Conservation (phyloP, 2,888 invertebrate genomes). For the Tricholauxania praeusta region DNA sequence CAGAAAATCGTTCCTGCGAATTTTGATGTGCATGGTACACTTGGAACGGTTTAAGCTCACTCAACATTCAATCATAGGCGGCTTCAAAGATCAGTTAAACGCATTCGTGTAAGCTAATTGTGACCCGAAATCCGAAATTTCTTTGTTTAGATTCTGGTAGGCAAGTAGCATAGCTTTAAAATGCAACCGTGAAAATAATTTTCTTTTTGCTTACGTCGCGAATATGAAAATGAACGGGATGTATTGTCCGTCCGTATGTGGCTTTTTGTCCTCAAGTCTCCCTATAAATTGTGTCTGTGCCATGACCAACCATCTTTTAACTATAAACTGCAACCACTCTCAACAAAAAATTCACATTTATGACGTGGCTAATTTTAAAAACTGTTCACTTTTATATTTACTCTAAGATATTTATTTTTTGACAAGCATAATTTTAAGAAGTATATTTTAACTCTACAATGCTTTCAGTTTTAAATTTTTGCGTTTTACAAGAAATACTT, state of each 20-base stretch:
- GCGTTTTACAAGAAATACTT: constrained; percentile 18
- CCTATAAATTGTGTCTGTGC: not conserved
- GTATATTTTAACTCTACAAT: not conserved
- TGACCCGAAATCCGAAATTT: no score
- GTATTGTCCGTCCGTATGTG: constrained; percentile 16
- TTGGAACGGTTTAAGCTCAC: no score
- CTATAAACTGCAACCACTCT: not conserved
- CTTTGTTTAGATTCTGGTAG: no score
- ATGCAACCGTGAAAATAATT: constrained; percentile 13
- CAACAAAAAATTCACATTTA: constrained; percentile 34
- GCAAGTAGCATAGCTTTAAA: no score
- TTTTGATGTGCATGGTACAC: no score
- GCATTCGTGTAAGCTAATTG: no score
- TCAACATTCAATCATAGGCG: no score
- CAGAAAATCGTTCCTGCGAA: no score
- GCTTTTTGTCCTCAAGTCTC: no score
- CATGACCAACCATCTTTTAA: constrained; percentile 29
- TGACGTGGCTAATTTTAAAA: constrained; percentile 53
- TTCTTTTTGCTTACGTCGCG: constrained; percentile 2
- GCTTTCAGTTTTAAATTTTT: not conserved
- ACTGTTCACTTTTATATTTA: constrained; percentile 31
- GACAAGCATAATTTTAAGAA: not conserved
- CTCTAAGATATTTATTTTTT: not conserved
- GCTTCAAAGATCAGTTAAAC: no score
- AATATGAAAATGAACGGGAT: not conserved